Conservation (phyloP, 2,113 vertebrate species). For the Hippopotamus amphibius region DNA sequence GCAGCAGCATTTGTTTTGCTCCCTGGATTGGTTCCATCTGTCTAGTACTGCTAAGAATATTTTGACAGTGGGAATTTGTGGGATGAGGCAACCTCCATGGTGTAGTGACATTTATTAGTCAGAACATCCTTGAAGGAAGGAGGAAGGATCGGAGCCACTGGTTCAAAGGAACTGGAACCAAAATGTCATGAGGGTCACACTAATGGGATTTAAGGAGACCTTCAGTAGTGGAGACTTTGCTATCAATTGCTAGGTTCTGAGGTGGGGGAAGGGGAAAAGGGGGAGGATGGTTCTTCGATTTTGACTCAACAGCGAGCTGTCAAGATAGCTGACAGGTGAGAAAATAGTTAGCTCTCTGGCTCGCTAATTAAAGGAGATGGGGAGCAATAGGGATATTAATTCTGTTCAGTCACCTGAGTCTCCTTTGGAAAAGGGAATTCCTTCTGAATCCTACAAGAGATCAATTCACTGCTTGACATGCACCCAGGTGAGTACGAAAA, state of each 20-base stretch:
- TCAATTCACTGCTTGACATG: conserved; percentile 64
- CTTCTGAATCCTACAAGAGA: conserved; percentile 70
- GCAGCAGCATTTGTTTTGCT: conserved; percentile 58
- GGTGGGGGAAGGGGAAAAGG: accelerated
- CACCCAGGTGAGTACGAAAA: conserved; percentile 75
- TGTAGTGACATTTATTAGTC: conserved; percentile 64
- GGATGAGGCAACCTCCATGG: conserved; percentile 40
- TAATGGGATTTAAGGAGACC: not conserved
- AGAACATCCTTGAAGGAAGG: not conserved
- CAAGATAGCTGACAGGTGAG: conserved; percentile 47
- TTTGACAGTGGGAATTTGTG: conserved; percentile 63
- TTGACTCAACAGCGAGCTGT: conserved; percentile 20
- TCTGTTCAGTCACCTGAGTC: conserved; percentile 66
- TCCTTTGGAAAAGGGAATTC: conserved; percentile 63
- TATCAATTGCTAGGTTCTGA: not conserved
- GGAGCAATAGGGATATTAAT: conserved; percentile 67
- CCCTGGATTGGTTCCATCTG: conserved; percentile 71
- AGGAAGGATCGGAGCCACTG: not conserved
- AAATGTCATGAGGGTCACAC: conserved; percentile 17
- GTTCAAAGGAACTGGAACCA: not conserved
- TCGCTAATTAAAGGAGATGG: conserved; percentile 72
- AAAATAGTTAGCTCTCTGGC: conserved; percentile 58
- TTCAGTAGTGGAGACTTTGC: not conserved
- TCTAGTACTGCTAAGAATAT: conserved; percentile 62
- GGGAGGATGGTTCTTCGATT: not conserved